Evolutionary conservation across 2,113 vertebrate species (phyloP).

Genomic region (Cyprinus carpio): DNA sequence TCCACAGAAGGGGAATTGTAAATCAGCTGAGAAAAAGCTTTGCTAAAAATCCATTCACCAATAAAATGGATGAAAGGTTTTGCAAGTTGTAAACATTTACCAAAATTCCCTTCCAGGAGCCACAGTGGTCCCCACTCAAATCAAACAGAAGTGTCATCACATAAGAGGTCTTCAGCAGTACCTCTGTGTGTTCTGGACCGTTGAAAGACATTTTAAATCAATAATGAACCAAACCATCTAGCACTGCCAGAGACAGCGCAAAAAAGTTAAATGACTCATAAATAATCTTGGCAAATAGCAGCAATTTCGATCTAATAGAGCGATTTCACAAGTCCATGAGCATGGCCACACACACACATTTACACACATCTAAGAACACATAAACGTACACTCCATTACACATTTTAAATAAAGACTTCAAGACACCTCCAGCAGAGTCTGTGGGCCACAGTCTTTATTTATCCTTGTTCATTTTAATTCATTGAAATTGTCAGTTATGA

Average conservation of each 20-base stretch:
- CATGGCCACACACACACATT: slow-evolving; percentile 56
- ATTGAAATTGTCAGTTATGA: slow-evolving; percentile 53
- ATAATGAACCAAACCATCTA: slow-evolving; percentile 60
- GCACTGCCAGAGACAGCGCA: slow-evolving; percentile 50
- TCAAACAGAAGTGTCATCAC: neutral
- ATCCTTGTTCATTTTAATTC: slow-evolving; percentile 55
- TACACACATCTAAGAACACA: slow-evolving; percentile 37
- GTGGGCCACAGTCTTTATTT: slow-evolving; percentile 38
- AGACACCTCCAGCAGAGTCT: slow-evolving; percentile 40
- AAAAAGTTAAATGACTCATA: slow-evolving; percentile 67
- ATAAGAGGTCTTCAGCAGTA: neutral
- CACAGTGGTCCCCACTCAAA: neutral
- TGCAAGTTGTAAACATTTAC: neutral
- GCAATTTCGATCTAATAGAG: slow-evolving; percentile 77
- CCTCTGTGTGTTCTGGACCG: slow-evolving; percentile 56
- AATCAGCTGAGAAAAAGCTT: neutral
- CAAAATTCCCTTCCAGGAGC: slow-evolving; percentile 7
- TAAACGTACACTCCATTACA: slow-evolving; percentile 53
- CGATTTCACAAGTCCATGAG: slow-evolving; percentile 74
- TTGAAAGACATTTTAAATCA: slow-evolving; percentile 57
- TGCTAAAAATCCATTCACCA: neutral
- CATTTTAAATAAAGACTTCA: slow-evolving; percentile 52
- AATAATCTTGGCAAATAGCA: slow-evolving; percentile 77
- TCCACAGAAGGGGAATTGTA: neutral
- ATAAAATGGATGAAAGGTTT: neutral